phyloP scores from a whole-genome alignment of 2,888 invertebrate species.

The Oxyteleia sp. region DNA sequence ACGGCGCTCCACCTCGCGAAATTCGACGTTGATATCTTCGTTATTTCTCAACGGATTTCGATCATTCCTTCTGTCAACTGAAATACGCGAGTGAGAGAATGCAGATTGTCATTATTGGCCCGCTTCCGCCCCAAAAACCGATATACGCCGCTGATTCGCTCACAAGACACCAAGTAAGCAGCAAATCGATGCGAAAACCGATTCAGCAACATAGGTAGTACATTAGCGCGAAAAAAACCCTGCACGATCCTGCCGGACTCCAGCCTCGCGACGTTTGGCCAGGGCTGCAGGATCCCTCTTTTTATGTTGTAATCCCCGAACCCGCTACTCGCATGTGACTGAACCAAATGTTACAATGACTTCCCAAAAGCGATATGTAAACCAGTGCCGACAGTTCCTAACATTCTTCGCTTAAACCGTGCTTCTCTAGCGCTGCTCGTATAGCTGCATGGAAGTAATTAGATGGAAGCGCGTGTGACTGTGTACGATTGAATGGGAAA shows the following conservation, averaged over 20 bases:
- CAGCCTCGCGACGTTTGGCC: slow-evolving; percentile 84
- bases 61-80: not conserved
- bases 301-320: slow-evolving; percentile 76
- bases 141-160: slow-evolving; percentile 51
- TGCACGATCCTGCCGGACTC: slow-evolving; percentile 82
- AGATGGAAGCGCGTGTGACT: slow-evolving; percentile 39
- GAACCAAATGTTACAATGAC: slow-evolving; percentile 60
- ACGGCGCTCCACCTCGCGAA: not conserved
- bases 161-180: slow-evolving; percentile 47
- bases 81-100: not conserved
- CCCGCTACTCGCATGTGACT: slow-evolving; percentile 82
- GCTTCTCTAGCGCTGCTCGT: slow-evolving; percentile 75
- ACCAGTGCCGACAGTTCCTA: slow-evolving; percentile 49
- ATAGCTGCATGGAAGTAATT: slow-evolving; percentile 59
- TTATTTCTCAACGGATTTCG: not conserved
- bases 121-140: slow-evolving; percentile 23
- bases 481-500: slow-evolving; percentile 14
- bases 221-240: slow-evolving; percentile 76
- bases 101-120: not conserved
- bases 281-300: slow-evolving; percentile 81
- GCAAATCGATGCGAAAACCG: slow-evolving; percentile 38
- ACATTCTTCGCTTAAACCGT: slow-evolving; percentile 76
- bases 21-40: not conserved
- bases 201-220: slow-evolving; percentile 55
- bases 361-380: slow-evolving; percentile 30